A percentile compares a stretch with the other conserved stretches of the same genome.
These are phyloP conservation scores for Bombus superbus DNA, from an alignment of 1,140 invertebrate genomes.

Conservation along the genomic window DNA sequence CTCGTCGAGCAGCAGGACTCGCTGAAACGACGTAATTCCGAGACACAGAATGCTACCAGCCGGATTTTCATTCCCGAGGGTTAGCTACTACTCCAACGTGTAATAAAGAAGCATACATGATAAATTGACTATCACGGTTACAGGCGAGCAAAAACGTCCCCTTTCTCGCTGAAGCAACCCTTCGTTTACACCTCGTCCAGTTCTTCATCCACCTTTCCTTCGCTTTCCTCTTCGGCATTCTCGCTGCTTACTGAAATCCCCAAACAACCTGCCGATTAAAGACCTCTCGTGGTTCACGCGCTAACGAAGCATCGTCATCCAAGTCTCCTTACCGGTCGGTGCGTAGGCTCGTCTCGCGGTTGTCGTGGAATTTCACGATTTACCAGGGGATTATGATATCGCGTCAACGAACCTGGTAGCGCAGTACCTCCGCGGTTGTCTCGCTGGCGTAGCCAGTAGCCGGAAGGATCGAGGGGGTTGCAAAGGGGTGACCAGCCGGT, in stretches of 20 bases:
- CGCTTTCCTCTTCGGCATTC: no score
- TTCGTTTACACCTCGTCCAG: background rate
- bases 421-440: constrained; percentile 52
- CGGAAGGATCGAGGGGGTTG: no score
- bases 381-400: constrained; percentile 30
- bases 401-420: constrained; percentile 38
- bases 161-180: background rate
- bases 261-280: background rate
- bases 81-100: background rate
- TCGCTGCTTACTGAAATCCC: background rate
- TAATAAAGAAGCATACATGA: background rate
- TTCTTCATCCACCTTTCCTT: background rate
- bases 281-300: background rate
- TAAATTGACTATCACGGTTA: background rate
- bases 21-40: background rate
- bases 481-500: constrained; percentile 17
- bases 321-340: background rate
- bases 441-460: background rate
- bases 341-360: constrained; percentile 39
- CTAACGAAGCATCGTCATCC: background rate
- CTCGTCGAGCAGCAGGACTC: background rate
- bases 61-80: background rate
- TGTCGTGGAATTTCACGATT: constrained; percentile 52
- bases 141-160: background rate
- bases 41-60: background rate